phyloP scores from a whole-genome alignment of 2,797 vertebrate genomes.

The Remorina albescens region DNA sequence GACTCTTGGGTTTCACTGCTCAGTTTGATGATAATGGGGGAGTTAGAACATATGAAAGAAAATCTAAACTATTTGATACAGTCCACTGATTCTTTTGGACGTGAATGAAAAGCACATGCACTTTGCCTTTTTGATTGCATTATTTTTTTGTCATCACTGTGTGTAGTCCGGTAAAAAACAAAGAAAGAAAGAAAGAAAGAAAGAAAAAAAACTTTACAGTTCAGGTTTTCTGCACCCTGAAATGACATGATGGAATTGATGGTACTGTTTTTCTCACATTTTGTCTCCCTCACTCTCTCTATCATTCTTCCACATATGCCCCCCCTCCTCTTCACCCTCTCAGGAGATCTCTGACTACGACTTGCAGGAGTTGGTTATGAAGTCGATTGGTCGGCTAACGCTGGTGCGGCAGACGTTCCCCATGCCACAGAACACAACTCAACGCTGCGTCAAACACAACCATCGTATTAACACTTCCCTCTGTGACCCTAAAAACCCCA shows the following conservation, averaged over 20 bases:
- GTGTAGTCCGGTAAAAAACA: constrained; percentile 7
- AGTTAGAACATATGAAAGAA: constrained; percentile 18
- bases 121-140: neutral
- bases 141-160: neutral
- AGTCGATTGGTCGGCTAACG: constrained; percentile 96
- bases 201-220: neutral
- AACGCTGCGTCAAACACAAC: constrained; percentile 96
- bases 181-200: too few relatives aligned
- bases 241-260: neutral
- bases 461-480: constrained; percentile 96
- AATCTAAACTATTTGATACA: neutral
- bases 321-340: constrained; percentile 36
- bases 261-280: constrained; percentile 25
- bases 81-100: neutral
- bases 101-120: neutral
- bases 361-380: constrained; percentile 96
- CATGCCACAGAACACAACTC: constrained; percentile 93
- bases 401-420: constrained; percentile 97
- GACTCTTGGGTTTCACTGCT: neutral
- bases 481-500: constrained; percentile 96
- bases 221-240: neutral
- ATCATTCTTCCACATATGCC: constrained; percentile 4
- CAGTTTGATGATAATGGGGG: constrained; percentile 19
- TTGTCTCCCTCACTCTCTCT: neutral
- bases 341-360: constrained; percentile 96